Base-by-base conservation (phyloP, 2,888 invertebrate genomes). In the Drosophila lutescens region DNA sequence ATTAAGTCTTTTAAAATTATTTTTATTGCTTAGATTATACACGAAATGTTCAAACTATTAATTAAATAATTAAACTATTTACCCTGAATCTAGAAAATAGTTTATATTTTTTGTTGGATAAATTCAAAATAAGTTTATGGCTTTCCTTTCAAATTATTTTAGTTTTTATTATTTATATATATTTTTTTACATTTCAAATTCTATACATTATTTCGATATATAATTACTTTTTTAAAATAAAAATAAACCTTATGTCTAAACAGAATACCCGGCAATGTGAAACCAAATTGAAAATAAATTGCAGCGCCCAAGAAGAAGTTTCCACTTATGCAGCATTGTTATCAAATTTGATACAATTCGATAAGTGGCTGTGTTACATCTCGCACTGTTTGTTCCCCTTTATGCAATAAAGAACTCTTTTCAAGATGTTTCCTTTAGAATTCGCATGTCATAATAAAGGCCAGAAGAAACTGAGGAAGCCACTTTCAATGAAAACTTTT, bases 401-500 rank as follows among this genome's bases (percentile, higher is more conserved):
- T 9, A 12, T 13, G 34, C 49, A 34, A 59, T 32, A 46, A 43
- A 59, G 43, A 34, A 59, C 34, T 63, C 60, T 34, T 43, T 36
- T 17, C 26, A 59, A 30, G 17, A 50, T 36, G 54, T 59, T 59
- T 54, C 23, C 56, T 20, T n/a, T 38, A 12, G 46, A 38, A 32
- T 40, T 38, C 38, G 36, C 20, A 38, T 20, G 41, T 41, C 15
- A 53, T 32, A 59, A 61, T 13, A 36, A 51, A 59, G 46, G 12
- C 36, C 26, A 63, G 50, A 44, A 30, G 50, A 44, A 20, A 13
- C 50, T 23, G 34, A 63, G 36, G 26, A 59, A 50, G 63, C 44
- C 60, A 44, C 40, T 40, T 40, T 49, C 15, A 15, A 34, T 50
- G 50, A 8, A 30, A 34, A 12, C 20, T 34, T 20, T 4, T 4